phyloP scores from a whole-genome alignment of 2,797 vertebrate species.

The Halcyon chelicuti region DNA sequence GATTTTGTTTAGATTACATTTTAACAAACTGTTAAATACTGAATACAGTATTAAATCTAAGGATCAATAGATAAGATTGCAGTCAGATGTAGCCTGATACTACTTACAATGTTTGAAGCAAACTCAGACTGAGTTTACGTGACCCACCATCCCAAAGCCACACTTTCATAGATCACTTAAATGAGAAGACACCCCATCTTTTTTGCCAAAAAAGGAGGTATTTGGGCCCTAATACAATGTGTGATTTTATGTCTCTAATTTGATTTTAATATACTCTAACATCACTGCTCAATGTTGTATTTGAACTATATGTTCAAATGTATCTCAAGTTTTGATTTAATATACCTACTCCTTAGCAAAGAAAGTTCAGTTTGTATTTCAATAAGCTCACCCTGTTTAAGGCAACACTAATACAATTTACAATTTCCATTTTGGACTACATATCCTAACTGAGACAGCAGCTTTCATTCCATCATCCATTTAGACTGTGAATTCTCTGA shows the following conservation, averaged over 20 bases:
- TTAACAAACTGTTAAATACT: neutral
- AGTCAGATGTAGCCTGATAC: slow-evolving; percentile 1
- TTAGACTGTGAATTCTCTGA: neutral
- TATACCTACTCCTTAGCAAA: neutral
- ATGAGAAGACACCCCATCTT: neutral
- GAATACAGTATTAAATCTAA: neutral
- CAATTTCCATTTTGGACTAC: neutral
- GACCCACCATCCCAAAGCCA: neutral
- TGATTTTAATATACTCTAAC: neutral
- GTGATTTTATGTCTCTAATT: neutral
- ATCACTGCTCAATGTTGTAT: neutral
- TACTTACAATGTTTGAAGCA: neutral
- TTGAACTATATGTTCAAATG: neutral
- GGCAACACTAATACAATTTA: neutral
- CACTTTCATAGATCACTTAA: neutral
- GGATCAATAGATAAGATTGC: slow-evolving; percentile 18
- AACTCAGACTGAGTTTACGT: neutral
- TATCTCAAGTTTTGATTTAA: neutral
- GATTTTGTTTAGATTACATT: slow-evolving; percentile 34
- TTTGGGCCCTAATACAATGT: neutral
- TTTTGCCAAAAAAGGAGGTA: neutral
- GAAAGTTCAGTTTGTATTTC: neutral
- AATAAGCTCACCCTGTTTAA: neutral
- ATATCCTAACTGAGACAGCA: neutral
- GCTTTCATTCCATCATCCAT: neutral